These are phyloP conservation scores for Tursiops truncatus DNA, from an alignment of 2,113 vertebrate genomes.

Conservation along the genomic window DNA sequence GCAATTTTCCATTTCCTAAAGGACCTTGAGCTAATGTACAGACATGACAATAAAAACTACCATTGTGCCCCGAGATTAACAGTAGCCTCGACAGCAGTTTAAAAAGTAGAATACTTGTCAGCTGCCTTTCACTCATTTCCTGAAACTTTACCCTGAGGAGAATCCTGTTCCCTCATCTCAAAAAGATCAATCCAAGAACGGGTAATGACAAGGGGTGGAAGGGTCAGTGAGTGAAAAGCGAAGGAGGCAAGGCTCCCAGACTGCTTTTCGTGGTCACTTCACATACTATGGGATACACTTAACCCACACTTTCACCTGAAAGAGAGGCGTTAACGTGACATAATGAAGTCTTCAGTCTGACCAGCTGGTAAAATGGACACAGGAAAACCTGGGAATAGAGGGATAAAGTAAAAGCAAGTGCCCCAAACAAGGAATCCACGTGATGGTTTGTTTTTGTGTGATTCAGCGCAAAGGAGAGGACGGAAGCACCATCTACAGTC, in stretches of 20 bases:
- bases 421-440: background rate
- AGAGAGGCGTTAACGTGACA: background rate
- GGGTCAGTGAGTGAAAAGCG: background rate
- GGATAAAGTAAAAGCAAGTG: background rate
- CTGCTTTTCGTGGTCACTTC: background rate
- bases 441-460: background rate
- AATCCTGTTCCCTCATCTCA: background rate
- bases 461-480: background rate
- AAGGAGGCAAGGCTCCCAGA: background rate
- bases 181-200: background rate
- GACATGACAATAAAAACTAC: background rate
- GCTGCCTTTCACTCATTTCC: background rate
- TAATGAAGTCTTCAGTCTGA: background rate
- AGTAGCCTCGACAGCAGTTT: background rate
- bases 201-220: background rate
- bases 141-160: background rate
- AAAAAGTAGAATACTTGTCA: background rate
- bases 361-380: background rate
- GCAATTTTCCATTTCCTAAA: background rate
- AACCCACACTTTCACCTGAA: background rate
- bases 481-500: background rate
- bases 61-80: background rate
- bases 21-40: background rate
- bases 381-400: background rate
- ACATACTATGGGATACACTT: background rate